These are phyloP conservation scores for Castor canadensis DNA, from an alignment of 2,113 vertebrate genomes.

Conservation along the genomic window DNA sequence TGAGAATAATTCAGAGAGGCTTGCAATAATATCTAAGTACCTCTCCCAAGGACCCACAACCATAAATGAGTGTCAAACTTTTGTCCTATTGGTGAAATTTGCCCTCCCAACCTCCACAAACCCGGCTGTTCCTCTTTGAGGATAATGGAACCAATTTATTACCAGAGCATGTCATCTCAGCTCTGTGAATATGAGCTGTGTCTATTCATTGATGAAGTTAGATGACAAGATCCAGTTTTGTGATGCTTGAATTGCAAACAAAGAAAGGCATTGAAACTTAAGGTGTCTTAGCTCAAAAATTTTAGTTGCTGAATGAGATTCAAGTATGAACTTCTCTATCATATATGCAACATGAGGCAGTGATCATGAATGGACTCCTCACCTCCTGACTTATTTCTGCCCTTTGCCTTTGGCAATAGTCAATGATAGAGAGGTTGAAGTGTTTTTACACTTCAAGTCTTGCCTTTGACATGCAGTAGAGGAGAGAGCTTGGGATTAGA, in stretches of 20 bases:
- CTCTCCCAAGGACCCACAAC: background rate
- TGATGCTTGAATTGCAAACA: background rate
- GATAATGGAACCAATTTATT: background rate
- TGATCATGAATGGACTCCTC: too few relatives aligned
- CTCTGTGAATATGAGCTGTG: background rate
- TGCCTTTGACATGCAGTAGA: background rate
- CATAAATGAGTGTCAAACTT: background rate
- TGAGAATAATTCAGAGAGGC: background rate
- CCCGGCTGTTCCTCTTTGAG: background rate
- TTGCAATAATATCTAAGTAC: background rate
- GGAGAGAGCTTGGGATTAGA: background rate
- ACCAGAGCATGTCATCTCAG: background rate
- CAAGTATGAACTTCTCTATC: background rate
- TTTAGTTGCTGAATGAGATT: background rate
- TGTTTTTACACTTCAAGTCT: background rate
- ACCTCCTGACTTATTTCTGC: background rate
- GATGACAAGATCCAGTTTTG: background rate
- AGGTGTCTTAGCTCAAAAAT: background rate
- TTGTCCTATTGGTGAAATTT: background rate
- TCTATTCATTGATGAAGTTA: background rate
- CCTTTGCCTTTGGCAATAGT: background rate
- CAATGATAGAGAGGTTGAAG: background rate
- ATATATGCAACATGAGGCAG: background rate
- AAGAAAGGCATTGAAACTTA: background rate
- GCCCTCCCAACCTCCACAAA: background rate